Evolutionary conservation across 2,888 invertebrate genomes (phyloP).

Genomic region (Keiferia lycopersicella): DNA sequence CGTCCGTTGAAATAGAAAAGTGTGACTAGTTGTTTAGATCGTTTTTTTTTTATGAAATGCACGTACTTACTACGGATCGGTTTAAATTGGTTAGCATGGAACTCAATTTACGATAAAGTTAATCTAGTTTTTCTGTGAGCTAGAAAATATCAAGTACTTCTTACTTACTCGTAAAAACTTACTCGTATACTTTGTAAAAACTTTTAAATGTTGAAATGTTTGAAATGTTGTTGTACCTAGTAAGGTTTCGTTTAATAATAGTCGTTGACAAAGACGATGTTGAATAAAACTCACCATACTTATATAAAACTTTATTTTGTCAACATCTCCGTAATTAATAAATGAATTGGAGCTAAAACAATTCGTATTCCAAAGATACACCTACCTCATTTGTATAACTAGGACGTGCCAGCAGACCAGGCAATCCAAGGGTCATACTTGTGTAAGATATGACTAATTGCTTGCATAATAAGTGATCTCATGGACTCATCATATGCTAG

Average conservation of each 20-base stretch:
- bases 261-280: too few relatives aligned
- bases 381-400: constrained; percentile 1
- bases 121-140: background rate
- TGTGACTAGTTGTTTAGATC: constrained; percentile 17
- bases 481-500: constrained; percentile 30
- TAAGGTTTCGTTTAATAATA: background rate
- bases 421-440: constrained; percentile 17
- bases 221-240: background rate
- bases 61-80: background rate
- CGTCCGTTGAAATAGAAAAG: constrained; percentile 10
- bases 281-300: too few relatives aligned
- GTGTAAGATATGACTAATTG: constrained; percentile 29
- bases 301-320: too few relatives aligned
- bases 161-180: background rate
- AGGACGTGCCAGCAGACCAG: background rate
- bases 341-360: too few relatives aligned
- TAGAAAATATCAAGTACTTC: background rate
- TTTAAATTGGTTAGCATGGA: background rate
- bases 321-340: too few relatives aligned
- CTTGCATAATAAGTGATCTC: constrained; percentile 34
- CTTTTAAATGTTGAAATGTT: background rate
- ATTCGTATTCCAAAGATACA: background rate
- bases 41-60: background rate
- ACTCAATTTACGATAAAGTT: background rate
- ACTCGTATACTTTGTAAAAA: too few relatives aligned